Base-by-base conservation (phyloP, 2,797 vertebrate genomes). In the Rhadinocentrus ornatus region DNA sequence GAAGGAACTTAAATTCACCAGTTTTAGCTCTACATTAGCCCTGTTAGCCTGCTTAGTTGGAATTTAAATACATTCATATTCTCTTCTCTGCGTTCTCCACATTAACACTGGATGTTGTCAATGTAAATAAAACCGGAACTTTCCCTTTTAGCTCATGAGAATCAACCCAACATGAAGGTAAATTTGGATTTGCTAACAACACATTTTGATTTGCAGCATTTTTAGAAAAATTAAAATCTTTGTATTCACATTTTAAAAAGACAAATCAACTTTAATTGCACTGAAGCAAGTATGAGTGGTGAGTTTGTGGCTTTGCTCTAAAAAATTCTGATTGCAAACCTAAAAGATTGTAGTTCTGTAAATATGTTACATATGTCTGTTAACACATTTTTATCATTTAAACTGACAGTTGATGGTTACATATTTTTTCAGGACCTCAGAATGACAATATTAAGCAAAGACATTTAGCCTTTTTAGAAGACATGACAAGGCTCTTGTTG, bases 401-500 rank as follows among this genome's bases (percentile, higher is more conserved):
- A 48, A 48, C 46, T 10, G 8, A 22, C 2, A 4, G 46, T 10
- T 48, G 20, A 9, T 22, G 8, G 20, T 22, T 48, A 22, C n/a
- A 48, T 20, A 44, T 48, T 48, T 48, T 44, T 48, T 22, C 9
- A n/a, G n/a, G n/a, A 48, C 9, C 7, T n/a, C 41, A 44, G 41
- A 18, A 18, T 4, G 12, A 20, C 15, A n/a, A n/a, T 10, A n/a
- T 46, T 46, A 7, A 46, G n/a, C 44, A 20, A 18, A 46, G 6
- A 20, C 18, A 46, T 48, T 10, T 8, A 48, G n/a, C 18, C 22
- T 9, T 55, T 29, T 46, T 82, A 37, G 75, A 57, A 80, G 69
- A 61, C 27, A 59, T 3, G 27, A 64, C 46, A 0, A 63, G 73
- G 24, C 69, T 20, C 26, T 69, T 66, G 71, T 62, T 69, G 77